These are phyloP conservation scores for Callospermophilus lateralis DNA, from an alignment of 2,113 vertebrate species.

Conservation along the genomic window DNA sequence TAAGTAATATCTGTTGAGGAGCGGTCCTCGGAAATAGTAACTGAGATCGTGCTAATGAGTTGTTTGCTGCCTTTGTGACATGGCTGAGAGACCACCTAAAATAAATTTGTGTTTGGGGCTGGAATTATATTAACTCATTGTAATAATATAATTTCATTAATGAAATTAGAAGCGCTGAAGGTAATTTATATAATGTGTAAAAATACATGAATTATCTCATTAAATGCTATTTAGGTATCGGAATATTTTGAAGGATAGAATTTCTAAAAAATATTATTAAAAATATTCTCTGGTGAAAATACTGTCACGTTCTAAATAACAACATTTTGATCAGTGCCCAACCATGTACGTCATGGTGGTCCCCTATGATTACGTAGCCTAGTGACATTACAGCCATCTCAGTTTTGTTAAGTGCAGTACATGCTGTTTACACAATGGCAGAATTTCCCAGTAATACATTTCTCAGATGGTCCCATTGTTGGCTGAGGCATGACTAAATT, in stretches of 20 bases:
- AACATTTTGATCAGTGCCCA: not conserved
- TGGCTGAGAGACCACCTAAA: not conserved
- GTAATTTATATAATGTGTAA: conserved; percentile 54
- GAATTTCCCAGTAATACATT: not conserved
- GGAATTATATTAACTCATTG: not conserved
- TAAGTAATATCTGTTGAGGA: not conserved
- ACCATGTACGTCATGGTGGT: too few relatives aligned
- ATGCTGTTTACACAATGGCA: not conserved
- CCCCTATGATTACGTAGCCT: not conserved
- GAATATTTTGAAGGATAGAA: conserved; percentile 50
- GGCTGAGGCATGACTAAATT: not conserved
- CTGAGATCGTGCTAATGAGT: not conserved
- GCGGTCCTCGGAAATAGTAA: not conserved
- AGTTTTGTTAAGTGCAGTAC: not conserved
- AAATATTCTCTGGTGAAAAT: not conserved
- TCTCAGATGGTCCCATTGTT: not conserved
- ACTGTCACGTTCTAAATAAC: not conserved
- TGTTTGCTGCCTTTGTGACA: not conserved
- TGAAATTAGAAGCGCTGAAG: conserved; percentile 44
- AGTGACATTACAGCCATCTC: not conserved
- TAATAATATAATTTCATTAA: conserved; percentile 37
- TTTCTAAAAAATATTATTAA: not conserved
- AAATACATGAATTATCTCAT: conserved; percentile 3
- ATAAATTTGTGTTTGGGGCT: conserved; percentile 17
- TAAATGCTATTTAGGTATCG: conserved; percentile 42